Evolutionary conservation across 1,140 invertebrate species (phyloP).

Genomic region (Steinernema feltiae): DNA sequence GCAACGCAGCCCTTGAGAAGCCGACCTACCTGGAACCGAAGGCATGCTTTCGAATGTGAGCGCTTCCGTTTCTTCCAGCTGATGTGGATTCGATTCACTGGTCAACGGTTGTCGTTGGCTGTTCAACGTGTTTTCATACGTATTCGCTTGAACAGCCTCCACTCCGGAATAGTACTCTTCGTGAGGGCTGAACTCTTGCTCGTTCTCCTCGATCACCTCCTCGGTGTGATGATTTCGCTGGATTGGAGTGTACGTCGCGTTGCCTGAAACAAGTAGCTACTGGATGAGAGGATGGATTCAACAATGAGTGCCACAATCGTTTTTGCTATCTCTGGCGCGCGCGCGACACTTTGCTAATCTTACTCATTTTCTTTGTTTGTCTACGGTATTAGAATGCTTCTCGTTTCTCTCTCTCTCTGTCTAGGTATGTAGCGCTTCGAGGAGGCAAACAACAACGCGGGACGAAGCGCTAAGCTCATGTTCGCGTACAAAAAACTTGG

Average conservation of each 20-base stretch:
- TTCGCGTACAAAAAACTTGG: not conserved
- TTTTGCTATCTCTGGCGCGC: not conserved
- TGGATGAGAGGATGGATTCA: not conserved
- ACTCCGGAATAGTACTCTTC: constrained; percentile 33
- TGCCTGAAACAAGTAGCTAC: not conserved
- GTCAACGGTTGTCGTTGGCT: constrained; percentile 17
- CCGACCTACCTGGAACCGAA: constrained; percentile 1
- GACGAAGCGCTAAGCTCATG: not conserved
- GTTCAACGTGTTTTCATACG: not conserved
- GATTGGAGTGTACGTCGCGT: not conserved
- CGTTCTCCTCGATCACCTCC: constrained; percentile 36
- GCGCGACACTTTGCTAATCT: not conserved
- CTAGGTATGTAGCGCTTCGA: not conserved
- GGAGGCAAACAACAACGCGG: not conserved
- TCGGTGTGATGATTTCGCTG: constrained; percentile 26
- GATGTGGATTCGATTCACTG: constrained; percentile 10
- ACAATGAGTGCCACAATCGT: not conserved
- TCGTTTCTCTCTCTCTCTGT: not conserved
- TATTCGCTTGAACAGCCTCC: constrained; percentile 9
- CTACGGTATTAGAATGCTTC: not conserved
- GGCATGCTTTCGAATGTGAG: constrained; percentile 25
- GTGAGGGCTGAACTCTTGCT: constrained; percentile 32
- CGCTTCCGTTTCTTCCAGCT: not conserved
- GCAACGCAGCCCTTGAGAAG: not conserved
- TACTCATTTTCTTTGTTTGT: not conserved